Evolutionary conservation across 2,888 invertebrate species (phyloP), one percentile per base, ranked within the genome.

Genomic region (Ganaspis brasiliensis): DNA sequence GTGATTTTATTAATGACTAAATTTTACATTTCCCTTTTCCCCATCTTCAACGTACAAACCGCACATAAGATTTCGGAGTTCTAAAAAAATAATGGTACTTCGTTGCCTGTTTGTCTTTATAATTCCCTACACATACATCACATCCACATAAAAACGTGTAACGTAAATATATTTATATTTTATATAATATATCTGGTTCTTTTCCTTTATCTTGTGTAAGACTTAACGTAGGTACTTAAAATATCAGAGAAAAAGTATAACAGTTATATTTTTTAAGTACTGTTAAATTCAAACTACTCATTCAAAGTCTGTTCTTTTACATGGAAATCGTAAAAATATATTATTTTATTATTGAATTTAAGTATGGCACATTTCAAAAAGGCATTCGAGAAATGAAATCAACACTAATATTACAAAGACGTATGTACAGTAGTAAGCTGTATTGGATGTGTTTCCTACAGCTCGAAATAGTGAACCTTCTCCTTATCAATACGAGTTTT

Each of bases 11-110:
- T 67, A 67, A 24, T 67, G 67, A n/a, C 10, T 67, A 67, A 57
- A 67, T 45, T 67, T 24, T 67, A 67, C 67, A 67, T 45, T 67
- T 24, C 24, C 67, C 24, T 59, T 57, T 59, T 59, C 31, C 31
- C 31, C 59, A 59, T 31, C 59, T 67, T 21, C 45, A 67, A 24
- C 67, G 45, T 67, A 67, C 67, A 67, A 67, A 67, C 10, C 67
- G 67, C 67, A 67, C 45, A 67, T 45, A 45, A 67, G 21, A 67
- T 67, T 45, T 67, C 67, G 45, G 67, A 73, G 79, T 73, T 75
- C 76, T 81, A 83, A 80, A 82, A 83, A 82, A 84, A 83, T 84
- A 82, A 84, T 79, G 82, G 84, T 81, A 82, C 79, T 84, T 85
- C 85, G 85, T 84, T 85, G 84, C 84, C 83, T 81, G 80, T 84